Percentiles rank a stretch among this genome's conserved stretches.
phyloP scores from a whole-genome alignment of 2,888 invertebrate genomes.

The Oligia latruncula region DNA sequence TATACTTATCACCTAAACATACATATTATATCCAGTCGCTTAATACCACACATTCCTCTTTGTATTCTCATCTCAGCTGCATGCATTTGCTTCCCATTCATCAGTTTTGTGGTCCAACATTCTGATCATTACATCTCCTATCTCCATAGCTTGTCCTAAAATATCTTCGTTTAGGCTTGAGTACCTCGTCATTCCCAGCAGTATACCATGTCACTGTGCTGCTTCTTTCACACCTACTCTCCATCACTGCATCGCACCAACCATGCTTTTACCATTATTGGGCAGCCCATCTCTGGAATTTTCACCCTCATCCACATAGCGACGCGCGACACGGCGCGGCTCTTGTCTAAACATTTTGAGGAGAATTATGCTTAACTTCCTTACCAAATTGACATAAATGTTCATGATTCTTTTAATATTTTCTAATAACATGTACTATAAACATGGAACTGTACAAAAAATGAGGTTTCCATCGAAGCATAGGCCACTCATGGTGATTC shows the following conservation, averaged over 20 bases:
- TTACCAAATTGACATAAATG: not conserved
- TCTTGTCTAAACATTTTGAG: not conserved
- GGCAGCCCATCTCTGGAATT: not conserved
- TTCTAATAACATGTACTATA: not conserved
- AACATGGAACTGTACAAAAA: not conserved
- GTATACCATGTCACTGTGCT: not conserved
- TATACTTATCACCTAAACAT: too few species aligned
- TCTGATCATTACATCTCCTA: not conserved
- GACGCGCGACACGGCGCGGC: not conserved
- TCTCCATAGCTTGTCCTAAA: not conserved
- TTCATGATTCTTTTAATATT: not conserved
- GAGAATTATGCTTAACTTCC: not conserved
- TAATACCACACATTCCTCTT: not conserved
- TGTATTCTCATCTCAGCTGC: not conserved
- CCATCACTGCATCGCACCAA: not conserved
- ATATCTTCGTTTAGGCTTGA: constrained; percentile 1
- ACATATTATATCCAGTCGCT: not conserved
- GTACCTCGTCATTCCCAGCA: not conserved
- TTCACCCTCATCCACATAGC: not conserved
- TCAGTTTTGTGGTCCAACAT: not conserved
- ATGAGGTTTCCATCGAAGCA: not conserved
- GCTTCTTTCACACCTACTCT: constrained; percentile 8
- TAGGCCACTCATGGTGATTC: not conserved
- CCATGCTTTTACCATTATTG: constrained; percentile 1
- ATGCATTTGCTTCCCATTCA: not conserved